These are phyloP conservation scores for Plodia interpunctella DNA, from an alignment of 1,140 invertebrate genomes.

Conservation along the genomic window DNA sequence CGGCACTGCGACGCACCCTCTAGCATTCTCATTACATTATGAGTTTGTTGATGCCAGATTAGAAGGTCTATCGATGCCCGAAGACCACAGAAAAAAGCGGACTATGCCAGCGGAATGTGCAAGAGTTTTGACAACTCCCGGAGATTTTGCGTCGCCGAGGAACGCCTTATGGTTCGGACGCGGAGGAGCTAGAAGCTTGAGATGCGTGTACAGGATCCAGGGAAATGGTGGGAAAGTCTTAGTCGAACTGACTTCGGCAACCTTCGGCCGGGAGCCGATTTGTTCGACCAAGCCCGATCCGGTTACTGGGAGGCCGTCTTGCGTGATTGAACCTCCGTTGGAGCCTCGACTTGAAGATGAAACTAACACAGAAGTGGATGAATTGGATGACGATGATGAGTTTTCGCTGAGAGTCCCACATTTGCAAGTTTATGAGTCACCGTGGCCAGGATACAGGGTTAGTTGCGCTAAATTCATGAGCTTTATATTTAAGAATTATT, in stretches of 20 bases:
- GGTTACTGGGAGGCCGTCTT: slow-evolving; percentile 80
- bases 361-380: slow-evolving; percentile 21
- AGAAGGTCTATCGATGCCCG: slow-evolving; percentile 55
- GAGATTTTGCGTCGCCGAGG: slow-evolving; percentile 80
- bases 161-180: slow-evolving; percentile 88
- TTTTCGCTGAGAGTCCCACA: slow-evolving; percentile 47
- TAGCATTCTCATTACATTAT: slow-evolving; percentile 83
- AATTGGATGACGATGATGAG: slow-evolving; percentile 52
- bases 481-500: no score
- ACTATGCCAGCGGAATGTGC: slow-evolving; percentile 46
- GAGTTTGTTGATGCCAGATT: slow-evolving; percentile 91
- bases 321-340: slow-evolving; percentile 35
- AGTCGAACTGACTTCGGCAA: slow-evolving; percentile 67
- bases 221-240: slow-evolving; percentile 81
- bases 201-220: slow-evolving; percentile 86
- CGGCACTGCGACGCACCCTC: slow-evolving; percentile 83
- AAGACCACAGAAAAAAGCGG: slow-evolving; percentile 38
- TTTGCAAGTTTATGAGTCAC: slow-evolving; percentile 53
- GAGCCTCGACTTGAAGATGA: slow-evolving; percentile 30
- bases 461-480: no score
- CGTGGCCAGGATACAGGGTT: slow-evolving; percentile 61
- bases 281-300: slow-evolving; percentile 85
- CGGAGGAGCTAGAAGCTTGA: slow-evolving; percentile 84
- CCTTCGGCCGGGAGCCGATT: slow-evolving; percentile 50
- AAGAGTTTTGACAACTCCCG: slow-evolving; percentile 71